phyloP scores from a whole-genome alignment of 2,113 vertebrate genomes.

The Sarotherodon lohbergeri region DNA sequence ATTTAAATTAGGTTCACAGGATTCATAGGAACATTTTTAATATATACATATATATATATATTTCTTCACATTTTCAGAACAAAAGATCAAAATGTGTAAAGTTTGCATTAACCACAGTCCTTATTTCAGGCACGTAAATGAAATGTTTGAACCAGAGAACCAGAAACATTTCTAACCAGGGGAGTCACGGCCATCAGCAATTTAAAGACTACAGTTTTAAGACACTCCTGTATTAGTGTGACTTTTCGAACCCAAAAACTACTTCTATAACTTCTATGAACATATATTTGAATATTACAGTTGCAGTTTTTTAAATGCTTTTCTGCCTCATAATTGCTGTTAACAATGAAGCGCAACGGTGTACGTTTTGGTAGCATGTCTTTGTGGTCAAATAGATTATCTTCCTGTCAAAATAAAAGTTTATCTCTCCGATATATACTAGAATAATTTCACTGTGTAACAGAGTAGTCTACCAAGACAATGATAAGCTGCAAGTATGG shows the following conservation, averaged over 20 bases:
- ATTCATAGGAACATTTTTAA: background rate
- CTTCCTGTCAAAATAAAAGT: background rate
- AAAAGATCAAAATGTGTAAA: background rate
- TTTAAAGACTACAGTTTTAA: background rate
- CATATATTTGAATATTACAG: background rate
- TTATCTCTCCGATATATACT: background rate
- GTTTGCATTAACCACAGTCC: background rate
- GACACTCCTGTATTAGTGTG: background rate
- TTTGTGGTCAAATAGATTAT: background rate
- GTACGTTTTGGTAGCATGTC: background rate
- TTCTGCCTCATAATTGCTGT: background rate
- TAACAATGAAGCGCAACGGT: background rate
- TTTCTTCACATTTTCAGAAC: background rate
- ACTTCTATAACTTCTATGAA: background rate
- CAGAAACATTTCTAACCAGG: background rate
- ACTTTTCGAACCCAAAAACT: fast-evolving
- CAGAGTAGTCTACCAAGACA: background rate
- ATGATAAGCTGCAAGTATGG: background rate
- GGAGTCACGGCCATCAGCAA: fast-evolving
- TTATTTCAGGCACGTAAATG: background rate
- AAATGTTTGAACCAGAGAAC: background rate
- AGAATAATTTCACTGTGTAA: background rate
- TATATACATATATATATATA: background rate
- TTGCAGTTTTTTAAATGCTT: background rate
- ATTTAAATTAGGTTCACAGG: background rate